Base-by-base conservation (phyloP, 2,113 vertebrate species). In the Atractosteus spatula region DNA sequence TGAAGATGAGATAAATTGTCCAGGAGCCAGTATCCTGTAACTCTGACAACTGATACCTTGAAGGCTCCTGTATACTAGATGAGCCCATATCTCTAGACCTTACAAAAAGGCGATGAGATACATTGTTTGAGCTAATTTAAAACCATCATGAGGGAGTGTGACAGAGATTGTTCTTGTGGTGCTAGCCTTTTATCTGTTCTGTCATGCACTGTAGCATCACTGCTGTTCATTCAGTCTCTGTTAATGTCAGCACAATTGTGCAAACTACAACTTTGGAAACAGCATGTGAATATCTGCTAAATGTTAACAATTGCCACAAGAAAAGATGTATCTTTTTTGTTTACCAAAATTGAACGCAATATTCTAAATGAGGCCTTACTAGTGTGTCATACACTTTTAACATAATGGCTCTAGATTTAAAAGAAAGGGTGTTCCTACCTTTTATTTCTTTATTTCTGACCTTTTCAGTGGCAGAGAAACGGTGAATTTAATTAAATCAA, bases 61-160 rank as follows among this genome's bases (percentile, higher is more conserved):
- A 65, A 65, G 62, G 62, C 12, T 11, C 62, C 41, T 65, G 41
- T 29, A 65, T 3, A n/a, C 56, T 13, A 59, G 57, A 59, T 59
- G 41, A 80, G 77, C 74, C 73, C 74, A 66, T 59, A 59, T 59
- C 57, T 59, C 6, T 59, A 13, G 57, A 59, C 10, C n/a, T 4
- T 5, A 17, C 4, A n/a, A 16, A 59, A 59, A 16, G 13, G 12
- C 4, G n/a, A 8, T 13, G n/a, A 59, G 57, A 59, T 4, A 13
- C n/a, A 59, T 59, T 59, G 3, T 59, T 59, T 59, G 4, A 4
- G 10, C 57, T 59, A 59, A 59, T 59, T 59, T 59, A 59, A 59
- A 59, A n/a, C 57, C 14, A 4, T 8, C 57, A 59, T 59, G 10
- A 13, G 57, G 57, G 57, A 59, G 47, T 59, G 57, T 13, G 57